Conservation (phyloP, 2,113 vertebrate species). For the Oxyruncus cristatus region DNA sequence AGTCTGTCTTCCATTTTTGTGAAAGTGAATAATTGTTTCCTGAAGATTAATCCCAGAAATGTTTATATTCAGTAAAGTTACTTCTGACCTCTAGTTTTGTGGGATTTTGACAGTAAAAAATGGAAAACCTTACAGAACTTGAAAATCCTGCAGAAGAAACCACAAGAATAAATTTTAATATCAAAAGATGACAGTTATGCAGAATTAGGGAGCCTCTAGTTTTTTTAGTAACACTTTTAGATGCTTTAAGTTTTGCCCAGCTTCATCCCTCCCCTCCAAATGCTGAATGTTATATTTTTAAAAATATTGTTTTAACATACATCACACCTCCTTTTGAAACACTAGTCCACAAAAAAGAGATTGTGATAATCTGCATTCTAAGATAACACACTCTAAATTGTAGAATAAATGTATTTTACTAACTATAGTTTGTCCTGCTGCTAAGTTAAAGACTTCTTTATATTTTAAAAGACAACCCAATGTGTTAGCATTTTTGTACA, state of each 20-base stretch:
- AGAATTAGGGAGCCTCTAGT: neutral
- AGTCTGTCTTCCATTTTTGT: neutral
- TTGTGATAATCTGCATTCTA: neutral
- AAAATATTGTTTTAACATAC: neutral
- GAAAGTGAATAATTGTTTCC: neutral
- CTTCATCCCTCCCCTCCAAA: neutral
- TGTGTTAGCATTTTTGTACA: neutral
- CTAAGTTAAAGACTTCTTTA: neutral
- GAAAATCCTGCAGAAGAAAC: neutral
- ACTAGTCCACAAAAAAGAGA: neutral
- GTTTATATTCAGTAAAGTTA: neutral
- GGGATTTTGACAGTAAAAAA: neutral
- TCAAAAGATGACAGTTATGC: neutral
- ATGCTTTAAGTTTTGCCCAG: neutral
- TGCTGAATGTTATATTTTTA: neutral
- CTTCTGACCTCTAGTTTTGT: slow-evolving; percentile 7
- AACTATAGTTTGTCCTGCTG: neutral
- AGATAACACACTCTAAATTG: neutral
- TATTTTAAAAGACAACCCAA: neutral
- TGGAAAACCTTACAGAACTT: neutral
- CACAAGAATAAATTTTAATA: neutral
- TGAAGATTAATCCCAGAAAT: neutral
- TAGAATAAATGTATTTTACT: neutral
- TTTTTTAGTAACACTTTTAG: neutral
- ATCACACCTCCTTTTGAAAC: neutral